Percentiles rank a stretch among this genome's conserved stretches.
These are phyloP conservation scores for Mechanitis mazaeus DNA, from an alignment of 2,888 invertebrate species.

Conservation along the genomic window DNA sequence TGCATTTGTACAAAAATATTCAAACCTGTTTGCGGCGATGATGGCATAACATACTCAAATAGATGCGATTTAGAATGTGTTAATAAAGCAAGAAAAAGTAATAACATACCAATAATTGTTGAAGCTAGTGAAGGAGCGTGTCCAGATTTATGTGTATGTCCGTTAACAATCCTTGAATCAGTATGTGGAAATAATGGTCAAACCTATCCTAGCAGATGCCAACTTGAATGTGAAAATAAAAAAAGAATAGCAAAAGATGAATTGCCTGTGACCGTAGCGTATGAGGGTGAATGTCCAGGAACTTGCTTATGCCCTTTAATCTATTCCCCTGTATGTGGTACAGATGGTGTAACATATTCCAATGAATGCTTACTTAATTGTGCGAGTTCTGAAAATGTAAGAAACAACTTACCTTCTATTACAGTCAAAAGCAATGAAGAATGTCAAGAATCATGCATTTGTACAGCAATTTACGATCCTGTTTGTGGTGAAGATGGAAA, in stretches of 20 bases:
- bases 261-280: slow-evolving; percentile 6
- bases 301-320: slow-evolving; percentile 18
- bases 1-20: slow-evolving; percentile 30
- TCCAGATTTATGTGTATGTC: slow-evolving; percentile 21
- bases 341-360: slow-evolving; percentile 19
- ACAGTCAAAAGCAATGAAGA: slow-evolving; percentile 14
- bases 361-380: slow-evolving; percentile 22
- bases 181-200: slow-evolving; percentile 31
- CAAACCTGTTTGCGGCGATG: slow-evolving; percentile 29
- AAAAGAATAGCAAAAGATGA: slow-evolving; percentile 3
- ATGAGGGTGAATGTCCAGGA: slow-evolving; percentile 11
- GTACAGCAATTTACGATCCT: slow-evolving; percentile 24
- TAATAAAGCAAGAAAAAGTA: slow-evolving; percentile 28
- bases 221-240: slow-evolving; percentile 24
- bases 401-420: slow-evolving; percentile 9
- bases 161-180: slow-evolving; percentile 13
- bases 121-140: slow-evolving; percentile 20
- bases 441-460: slow-evolving; percentile 23
- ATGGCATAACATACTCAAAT: slow-evolving; percentile 28
- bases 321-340: slow-evolving; percentile 23
- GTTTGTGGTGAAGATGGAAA: slow-evolving; percentile 33
- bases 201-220: slow-evolving; percentile 29
- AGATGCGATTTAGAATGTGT: slow-evolving; percentile 29
- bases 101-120: slow-evolving; percentile 10
- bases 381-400: slow-evolving; percentile 12